phyloP scores from a whole-genome alignment of 2,113 vertebrate genomes.

The Accipiter cooperii region DNA sequence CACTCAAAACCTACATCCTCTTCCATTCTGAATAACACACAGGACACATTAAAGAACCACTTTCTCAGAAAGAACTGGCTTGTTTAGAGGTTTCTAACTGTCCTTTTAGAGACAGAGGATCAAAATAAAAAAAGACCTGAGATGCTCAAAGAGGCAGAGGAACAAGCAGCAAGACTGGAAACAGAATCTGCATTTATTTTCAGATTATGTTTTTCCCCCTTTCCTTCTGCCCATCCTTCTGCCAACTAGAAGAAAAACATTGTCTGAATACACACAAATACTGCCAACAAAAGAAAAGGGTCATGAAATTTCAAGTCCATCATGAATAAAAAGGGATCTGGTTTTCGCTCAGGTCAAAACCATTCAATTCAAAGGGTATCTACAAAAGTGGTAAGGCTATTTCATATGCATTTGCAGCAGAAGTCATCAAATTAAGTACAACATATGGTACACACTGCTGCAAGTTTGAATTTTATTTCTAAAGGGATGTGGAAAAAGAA shows the following conservation, averaged over 20 bases:
- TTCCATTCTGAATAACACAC: not conserved
- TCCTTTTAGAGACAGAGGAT: not conserved
- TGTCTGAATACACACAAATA: not conserved
- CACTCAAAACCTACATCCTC: not conserved
- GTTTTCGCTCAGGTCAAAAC: not conserved
- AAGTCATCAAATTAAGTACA: not conserved
- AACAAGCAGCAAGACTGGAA: not conserved
- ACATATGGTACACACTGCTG: not conserved
- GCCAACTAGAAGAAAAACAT: not conserved
- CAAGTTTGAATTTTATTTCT: not conserved
- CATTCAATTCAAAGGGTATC: not conserved
- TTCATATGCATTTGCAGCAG: not conserved
- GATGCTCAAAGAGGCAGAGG: not conserved
- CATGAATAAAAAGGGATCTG: not conserved
- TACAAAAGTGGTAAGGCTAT: not conserved
- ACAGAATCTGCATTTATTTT: not conserved
- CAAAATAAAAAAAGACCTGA: not conserved
- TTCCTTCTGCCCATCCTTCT: not conserved
- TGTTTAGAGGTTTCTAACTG: not conserved
- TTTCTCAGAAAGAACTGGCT: not conserved
- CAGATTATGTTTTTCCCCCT: not conserved
- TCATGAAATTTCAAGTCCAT: not conserved
- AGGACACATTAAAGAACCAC: not conserved
- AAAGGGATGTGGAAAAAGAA: not conserved
- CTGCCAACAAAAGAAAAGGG: not conserved